These are phyloP conservation scores for Motacilla tschutschensis DNA, from an alignment of 2,113 vertebrate genomes.

Conservation along the genomic window DNA sequence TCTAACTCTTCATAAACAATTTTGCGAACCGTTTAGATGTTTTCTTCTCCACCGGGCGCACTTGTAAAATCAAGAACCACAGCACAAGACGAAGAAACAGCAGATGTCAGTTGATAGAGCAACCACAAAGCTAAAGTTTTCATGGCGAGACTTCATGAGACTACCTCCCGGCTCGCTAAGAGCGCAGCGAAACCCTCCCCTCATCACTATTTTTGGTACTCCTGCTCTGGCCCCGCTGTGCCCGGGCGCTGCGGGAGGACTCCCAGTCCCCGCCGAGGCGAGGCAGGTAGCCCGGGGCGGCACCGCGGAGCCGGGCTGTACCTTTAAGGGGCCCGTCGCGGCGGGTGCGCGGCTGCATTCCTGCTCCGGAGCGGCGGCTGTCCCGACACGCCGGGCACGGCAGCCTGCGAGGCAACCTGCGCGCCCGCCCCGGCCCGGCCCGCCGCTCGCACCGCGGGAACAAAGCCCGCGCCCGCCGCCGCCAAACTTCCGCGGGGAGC, in stretches of 20 bases:
- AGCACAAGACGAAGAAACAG: not conserved
- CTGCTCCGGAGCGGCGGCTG: conserved; percentile 83
- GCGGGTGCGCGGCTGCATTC: conserved; percentile 86
- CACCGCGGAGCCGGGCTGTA: conserved; percentile 63
- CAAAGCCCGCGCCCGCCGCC: conserved; percentile 35
- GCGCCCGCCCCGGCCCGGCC: conserved; percentile 20
- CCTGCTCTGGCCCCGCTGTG: not conserved
- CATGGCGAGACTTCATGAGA: not conserved
- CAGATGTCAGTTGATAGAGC: not conserved
- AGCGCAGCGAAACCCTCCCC: not conserved
- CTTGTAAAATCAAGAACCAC: not conserved
- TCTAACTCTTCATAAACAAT: conserved; percentile 1
- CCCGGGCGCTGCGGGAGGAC: not conserved
- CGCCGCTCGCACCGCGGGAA: not conserved
- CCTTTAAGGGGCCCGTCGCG: conserved; percentile 78
- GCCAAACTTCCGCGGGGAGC: conserved; percentile 14
- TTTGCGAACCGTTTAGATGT: not conserved
- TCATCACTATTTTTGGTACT: not conserved
- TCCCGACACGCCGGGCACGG: conserved; percentile 85
- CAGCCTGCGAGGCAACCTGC: conserved; percentile 72
- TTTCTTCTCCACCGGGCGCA: not conserved
- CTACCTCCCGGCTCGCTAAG: not conserved
- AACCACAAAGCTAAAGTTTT: not conserved
- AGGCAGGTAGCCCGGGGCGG: conserved; percentile 48
- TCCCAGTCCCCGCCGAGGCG: not conserved